Percentiles rank a stretch among this genome's conserved stretches.
phyloP scores from a whole-genome alignment of 2,888 invertebrate species.

The Autographa gamma region DNA sequence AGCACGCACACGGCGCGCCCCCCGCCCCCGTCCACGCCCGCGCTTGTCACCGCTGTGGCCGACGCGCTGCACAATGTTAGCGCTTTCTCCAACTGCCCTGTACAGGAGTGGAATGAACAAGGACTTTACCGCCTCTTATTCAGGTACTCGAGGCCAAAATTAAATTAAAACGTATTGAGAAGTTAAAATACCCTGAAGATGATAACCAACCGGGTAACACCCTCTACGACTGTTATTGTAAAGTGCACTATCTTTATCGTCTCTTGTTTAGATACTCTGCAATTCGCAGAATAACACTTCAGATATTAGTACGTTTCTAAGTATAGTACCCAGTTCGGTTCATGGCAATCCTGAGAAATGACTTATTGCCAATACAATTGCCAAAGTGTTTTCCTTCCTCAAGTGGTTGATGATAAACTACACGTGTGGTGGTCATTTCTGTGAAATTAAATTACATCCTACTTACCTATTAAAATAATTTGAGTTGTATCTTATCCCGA shows the following conservation, averaged over 20 bases:
- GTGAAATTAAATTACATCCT: neutral
- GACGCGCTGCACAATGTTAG: constrained; percentile 76
- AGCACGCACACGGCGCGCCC: constrained; percentile 53
- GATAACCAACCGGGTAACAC: no score
- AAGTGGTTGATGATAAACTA: constrained; percentile 7
- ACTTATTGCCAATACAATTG: constrained; percentile 5
- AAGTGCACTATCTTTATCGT: neutral
- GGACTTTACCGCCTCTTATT: constrained; percentile 81
- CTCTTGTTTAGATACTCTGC: neutral
- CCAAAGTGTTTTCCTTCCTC: neutral
- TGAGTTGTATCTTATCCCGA: neutral
- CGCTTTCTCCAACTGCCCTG: constrained; percentile 71
- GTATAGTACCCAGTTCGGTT: neutral
- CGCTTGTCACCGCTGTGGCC: constrained; percentile 71
- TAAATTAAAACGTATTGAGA: neutral
- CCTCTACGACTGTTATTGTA: no score
- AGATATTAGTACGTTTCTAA: constrained; percentile 14
- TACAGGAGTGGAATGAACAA: constrained; percentile 78
- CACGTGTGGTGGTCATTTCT: neutral
- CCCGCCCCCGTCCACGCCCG: constrained; percentile 76
- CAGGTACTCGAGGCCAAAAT: constrained; percentile 65
- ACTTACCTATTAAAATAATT: neutral
- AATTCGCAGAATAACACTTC: constrained; percentile 7
- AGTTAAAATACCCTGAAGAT: no score
- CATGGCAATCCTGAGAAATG: constrained; percentile 9